Evolutionary conservation across 2,113 vertebrate species (phyloP).

Genomic region (Acinonyx jubatus): DNA sequence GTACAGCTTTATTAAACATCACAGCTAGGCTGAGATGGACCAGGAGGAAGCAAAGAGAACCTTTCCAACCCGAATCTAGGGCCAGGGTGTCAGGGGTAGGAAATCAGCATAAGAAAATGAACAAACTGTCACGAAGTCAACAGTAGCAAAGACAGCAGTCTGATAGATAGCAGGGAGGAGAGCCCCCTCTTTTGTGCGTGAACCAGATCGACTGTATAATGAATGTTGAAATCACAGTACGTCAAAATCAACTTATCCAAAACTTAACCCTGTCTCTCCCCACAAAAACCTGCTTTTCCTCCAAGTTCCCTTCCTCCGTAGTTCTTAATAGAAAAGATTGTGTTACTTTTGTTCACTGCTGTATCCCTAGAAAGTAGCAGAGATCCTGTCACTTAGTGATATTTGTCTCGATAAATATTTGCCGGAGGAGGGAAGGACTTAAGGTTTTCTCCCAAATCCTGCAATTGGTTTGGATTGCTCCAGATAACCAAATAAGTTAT

Average conservation of each 20-base stretch:
- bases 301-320: neutral
- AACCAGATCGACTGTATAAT: neutral
- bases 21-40: neutral
- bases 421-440: neutral
- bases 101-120: neutral
- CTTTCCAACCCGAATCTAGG: neutral
- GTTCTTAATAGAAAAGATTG: neutral
- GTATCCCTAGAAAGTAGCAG: neutral
- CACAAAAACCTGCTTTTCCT: neutral
- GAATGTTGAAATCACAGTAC: neutral
- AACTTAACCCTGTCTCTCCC: neutral
- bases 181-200: neutral
- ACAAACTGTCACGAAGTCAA: neutral
- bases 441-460: neutral
- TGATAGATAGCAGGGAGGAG: too few relatives aligned
- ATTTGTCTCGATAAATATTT: neutral
- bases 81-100: neutral
- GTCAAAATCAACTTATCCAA: neutral
- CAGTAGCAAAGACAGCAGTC: neutral
- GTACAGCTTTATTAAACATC: neutral
- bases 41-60: neutral
- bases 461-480: neutral
- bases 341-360: neutral
- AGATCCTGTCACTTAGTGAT: neutral
- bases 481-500: neutral